These are phyloP conservation scores for Lutjanus campechanus DNA, from an alignment of 2,797 vertebrate species.

Conservation along the genomic window DNA sequence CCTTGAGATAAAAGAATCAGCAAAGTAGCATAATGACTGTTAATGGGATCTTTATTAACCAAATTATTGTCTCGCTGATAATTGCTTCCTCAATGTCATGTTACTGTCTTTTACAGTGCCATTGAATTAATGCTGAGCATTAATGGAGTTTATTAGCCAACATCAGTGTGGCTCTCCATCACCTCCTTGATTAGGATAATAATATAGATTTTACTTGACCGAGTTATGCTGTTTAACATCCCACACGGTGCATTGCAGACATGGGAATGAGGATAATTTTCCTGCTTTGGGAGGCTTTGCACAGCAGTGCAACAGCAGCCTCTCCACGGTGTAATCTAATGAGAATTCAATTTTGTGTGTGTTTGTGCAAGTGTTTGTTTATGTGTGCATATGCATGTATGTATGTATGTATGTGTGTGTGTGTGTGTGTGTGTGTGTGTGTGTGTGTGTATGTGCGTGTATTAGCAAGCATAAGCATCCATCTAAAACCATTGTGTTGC, in stretches of 20 bases:
- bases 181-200: slow-evolving; percentile 68
- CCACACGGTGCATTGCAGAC: slow-evolving; percentile 22
- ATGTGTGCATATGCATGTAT: background rate
- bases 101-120: slow-evolving; percentile 68
- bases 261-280: slow-evolving; percentile 4
- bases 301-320: slow-evolving; percentile 21
- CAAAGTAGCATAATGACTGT: slow-evolving; percentile 79
- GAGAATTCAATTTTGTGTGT: slow-evolving; percentile 39
- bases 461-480: slow-evolving; percentile 46
- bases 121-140: slow-evolving; percentile 72
- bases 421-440: background rate
- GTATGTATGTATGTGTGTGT: background rate
- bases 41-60: slow-evolving; percentile 83
- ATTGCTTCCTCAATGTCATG: slow-evolving; percentile 82
- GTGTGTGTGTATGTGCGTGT: background rate
- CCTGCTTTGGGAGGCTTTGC: slow-evolving; percentile 13
- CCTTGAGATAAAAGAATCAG: slow-evolving; percentile 83
- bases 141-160: slow-evolving; percentile 69
- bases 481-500: slow-evolving; percentile 63
- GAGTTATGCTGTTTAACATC: slow-evolving; percentile 43
- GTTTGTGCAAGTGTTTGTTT: slow-evolving; percentile 9
- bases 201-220: slow-evolving; percentile 48
- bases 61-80: slow-evolving; percentile 79
- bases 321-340: slow-evolving; percentile 38
- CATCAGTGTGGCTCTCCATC: slow-evolving; percentile 48